Evolutionary conservation across 2,113 vertebrate genomes (phyloP), one percentile per base, ranked within the genome.

Genomic region (Mesitornis unicolor): DNA sequence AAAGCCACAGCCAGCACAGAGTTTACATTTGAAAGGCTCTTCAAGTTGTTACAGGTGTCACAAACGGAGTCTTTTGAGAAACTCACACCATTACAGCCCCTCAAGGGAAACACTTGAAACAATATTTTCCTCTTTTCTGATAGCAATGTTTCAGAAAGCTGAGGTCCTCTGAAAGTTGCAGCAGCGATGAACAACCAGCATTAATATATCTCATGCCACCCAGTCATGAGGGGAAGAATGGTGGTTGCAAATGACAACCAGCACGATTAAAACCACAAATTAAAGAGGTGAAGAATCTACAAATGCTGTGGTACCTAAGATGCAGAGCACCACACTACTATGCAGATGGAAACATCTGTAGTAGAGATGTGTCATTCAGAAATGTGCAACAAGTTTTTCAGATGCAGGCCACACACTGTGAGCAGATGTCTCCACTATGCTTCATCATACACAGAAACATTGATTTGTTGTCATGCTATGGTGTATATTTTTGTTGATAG

Each of bases 371-470:
- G 51, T 87, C 57, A 71, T 78, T 75, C 83, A 94, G 83, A 94
- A 96, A 84, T 22, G 26, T 19, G 82, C 82, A 85, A 68, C 68
- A 87, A 53, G 63, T 71, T 88, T 93, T 68, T 35, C 82, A 92
- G 79, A 71, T 0, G 8, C 83, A 28, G 90, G 88, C 93, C 83
- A 90, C 93, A 90, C 65, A 71, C 69, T 33, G 28, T 0, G 25
- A 93, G 83, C 88, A 96, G 92, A 95, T 90, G 90, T 76, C 80
- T 93, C 48, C 69, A 75, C 56, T 36, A 18, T 95, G 88, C 68
- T 84, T 75, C 2, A 3, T 51, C 64, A 68, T 84, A 67, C 60
- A 25, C 56, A 84, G 38, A 63, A 90, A 71, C 22, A 43, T 7
- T 33, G 67, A 79, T 74, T 54, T 54, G 33, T 54, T 94, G 68